A percentile compares a stretch with the other conserved stretches of the same genome.
phyloP scores from a whole-genome alignment of 2,797 vertebrate species.

The Coilia nasus region DNA sequence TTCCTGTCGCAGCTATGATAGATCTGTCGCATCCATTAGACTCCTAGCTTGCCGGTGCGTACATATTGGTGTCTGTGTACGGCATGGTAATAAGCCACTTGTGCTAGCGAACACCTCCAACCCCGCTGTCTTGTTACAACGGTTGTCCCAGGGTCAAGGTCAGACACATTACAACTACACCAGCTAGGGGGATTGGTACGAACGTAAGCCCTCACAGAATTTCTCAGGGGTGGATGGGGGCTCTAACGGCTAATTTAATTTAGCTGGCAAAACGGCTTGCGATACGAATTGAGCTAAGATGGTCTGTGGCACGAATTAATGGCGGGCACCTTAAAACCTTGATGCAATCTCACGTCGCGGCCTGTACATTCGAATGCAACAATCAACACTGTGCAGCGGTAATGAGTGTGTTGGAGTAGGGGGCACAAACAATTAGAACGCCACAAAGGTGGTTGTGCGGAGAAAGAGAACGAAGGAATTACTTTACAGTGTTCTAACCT shows the following conservation, averaged over 20 bases:
- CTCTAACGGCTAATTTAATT: slow-evolving; percentile 46
- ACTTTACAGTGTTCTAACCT: slow-evolving; percentile 53
- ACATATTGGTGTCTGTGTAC: slow-evolving; percentile 57
- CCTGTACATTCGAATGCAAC: slow-evolving; percentile 63
- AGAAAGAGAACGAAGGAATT: slow-evolving; percentile 67
- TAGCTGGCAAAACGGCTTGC: slow-evolving; percentile 11
- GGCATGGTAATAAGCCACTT: slow-evolving; percentile 65
- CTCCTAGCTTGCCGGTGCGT: slow-evolving; percentile 37
- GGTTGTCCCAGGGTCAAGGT: slow-evolving; percentile 77
- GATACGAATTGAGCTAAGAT: slow-evolving; percentile 50
- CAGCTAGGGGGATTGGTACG: slow-evolving; percentile 54
- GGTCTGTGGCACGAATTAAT: slow-evolving; percentile 55
- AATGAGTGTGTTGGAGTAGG: slow-evolving; percentile 72
- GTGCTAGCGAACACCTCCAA: slow-evolving; percentile 48
- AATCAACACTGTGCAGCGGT: slow-evolving; percentile 68
- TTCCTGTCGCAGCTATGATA: slow-evolving; percentile 35
- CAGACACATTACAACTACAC: slow-evolving; percentile 72
- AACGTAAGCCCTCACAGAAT: not conserved
- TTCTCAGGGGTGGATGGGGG: slow-evolving; percentile 31
- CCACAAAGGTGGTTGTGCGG: slow-evolving; percentile 62
- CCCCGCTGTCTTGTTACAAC: slow-evolving; percentile 63
- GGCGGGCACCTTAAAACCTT: slow-evolving; percentile 40
- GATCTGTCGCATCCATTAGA: slow-evolving; percentile 44
- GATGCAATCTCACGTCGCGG: slow-evolving; percentile 39
- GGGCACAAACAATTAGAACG: slow-evolving; percentile 74